Evolutionary conservation across 1,140 invertebrate genomes (phyloP).

Genomic region (Drosophila grimshawi): DNA sequence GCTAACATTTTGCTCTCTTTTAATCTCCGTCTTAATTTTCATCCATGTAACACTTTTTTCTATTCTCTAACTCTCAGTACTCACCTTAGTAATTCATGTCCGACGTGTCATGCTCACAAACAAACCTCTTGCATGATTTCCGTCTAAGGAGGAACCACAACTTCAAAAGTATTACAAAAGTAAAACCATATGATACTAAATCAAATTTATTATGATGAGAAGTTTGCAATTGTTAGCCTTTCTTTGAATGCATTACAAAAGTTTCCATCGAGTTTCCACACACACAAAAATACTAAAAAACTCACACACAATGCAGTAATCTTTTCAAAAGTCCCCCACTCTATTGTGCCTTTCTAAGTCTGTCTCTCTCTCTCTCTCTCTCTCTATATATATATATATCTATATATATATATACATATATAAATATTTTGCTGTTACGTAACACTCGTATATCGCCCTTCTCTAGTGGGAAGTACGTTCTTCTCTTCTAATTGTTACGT

Average conservation of each 20-base stretch:
- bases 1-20: conserved; percentile 53
- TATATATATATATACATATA: conserved; percentile 3
- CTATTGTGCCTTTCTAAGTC: neutral
- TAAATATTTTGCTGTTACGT: neutral
- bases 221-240: conserved; percentile 5
- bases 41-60: conserved; percentile 1
- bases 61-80: neutral
- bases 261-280: conserved; percentile 22
- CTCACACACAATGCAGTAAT: conserved; percentile 54
- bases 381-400: conserved; percentile 1
- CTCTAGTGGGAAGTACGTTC: conserved; percentile 53
- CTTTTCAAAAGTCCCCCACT: conserved; percentile 17
- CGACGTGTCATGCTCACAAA: neutral
- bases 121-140: conserved; percentile 32
- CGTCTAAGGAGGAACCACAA: neutral
- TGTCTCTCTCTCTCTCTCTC: conserved; percentile 7
- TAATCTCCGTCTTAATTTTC: conserved; percentile 17
- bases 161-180: neutral
- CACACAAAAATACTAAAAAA: conserved; percentile 15
- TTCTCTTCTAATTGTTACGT: conserved; percentile 39
- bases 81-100: neutral
- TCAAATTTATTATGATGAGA: neutral
- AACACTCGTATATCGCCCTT: neutral
- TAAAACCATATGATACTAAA: neutral
- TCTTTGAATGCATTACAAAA: conserved; percentile 66